Evolutionary conservation across 2,888 invertebrate genomes (phyloP).

Genomic region (Lycophotia porphyrea): DNA sequence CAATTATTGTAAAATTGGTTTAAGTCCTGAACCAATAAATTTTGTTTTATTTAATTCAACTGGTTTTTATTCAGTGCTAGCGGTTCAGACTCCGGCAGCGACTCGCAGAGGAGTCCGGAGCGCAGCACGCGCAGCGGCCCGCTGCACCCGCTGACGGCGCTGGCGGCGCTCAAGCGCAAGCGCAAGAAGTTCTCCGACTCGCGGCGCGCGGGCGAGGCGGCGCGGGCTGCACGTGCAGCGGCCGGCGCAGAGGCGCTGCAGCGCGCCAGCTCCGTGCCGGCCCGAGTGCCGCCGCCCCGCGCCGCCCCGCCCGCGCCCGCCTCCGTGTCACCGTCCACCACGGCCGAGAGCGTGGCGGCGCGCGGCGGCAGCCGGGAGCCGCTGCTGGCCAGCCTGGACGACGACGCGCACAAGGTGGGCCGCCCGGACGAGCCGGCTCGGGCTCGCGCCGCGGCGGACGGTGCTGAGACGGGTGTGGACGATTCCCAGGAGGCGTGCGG

Average conservation of each 20-base stretch:
- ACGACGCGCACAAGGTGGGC: conserved; percentile 85
- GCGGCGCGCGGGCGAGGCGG: conserved; percentile 89
- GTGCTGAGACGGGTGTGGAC: conserved; percentile 54
- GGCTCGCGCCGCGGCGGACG: conserved; percentile 44
- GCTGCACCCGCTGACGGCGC: conserved; percentile 89
- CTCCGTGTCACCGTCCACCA: conserved; percentile 67
- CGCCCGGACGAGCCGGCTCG: conserved; percentile 17
- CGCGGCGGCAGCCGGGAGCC: conserved; percentile 91
- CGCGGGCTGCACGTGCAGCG: conserved; percentile 59
- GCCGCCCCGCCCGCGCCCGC: conserved; percentile 75
- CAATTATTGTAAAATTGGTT: neutral
- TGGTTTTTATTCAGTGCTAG: conserved; percentile 79
- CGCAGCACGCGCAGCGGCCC: conserved; percentile 77
- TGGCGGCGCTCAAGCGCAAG: conserved; percentile 94
- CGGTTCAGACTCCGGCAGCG: conserved; percentile 93
- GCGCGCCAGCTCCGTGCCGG: conserved; percentile 77
- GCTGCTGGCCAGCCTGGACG: conserved; percentile 90
- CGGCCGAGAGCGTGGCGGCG: conserved; percentile 69
- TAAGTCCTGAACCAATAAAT: neutral
- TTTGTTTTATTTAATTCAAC: neutral
- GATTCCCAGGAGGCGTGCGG: conserved; percentile 72
- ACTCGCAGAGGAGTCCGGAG: conserved; percentile 92
- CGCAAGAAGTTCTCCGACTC: conserved; percentile 96
- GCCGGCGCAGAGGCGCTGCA: conserved; percentile 75
- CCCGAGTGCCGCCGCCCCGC: conserved; percentile 72